phyloP scores from a whole-genome alignment of 2,888 invertebrate species.

The Orchestes rusci region DNA sequence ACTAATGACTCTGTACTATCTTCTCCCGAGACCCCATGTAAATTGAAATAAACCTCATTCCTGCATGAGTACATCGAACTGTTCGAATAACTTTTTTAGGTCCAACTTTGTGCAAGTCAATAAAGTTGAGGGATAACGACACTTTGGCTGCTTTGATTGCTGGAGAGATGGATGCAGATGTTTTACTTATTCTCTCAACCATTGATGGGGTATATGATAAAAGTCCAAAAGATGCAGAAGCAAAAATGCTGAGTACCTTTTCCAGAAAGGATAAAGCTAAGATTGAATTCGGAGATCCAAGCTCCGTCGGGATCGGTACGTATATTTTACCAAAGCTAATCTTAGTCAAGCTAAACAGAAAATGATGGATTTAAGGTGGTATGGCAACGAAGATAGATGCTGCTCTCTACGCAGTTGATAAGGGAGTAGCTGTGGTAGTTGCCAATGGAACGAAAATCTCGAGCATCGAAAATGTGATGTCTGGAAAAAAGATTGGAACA shows the following conservation, averaged over 20 bases:
- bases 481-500: conserved; percentile 18
- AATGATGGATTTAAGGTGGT: conserved; percentile 12
- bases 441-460: conserved; percentile 13
- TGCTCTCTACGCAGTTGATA: conserved; percentile 15
- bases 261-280: conserved; percentile 4
- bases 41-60: conserved; percentile 1
- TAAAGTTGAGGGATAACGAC: conserved; percentile 14
- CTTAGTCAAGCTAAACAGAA: background rate
- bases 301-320: conserved; percentile 11
- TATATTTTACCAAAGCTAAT: background rate
- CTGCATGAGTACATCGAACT: no score
- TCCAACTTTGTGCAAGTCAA: conserved; percentile 18
- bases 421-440: conserved; percentile 17
- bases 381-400: conserved; percentile 13
- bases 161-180: conserved; percentile 10
- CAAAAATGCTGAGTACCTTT: conserved; percentile 10
- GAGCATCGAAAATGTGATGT: conserved; percentile 7
- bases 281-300: conserved; percentile 11
- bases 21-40: conserved; percentile 14
- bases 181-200: conserved; percentile 10
- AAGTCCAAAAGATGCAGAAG: conserved; percentile 11
- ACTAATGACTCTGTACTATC: conserved; percentile 18
- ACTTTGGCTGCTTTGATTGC: conserved; percentile 15
- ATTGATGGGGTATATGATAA: conserved; percentile 16
- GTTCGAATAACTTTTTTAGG: conserved; percentile 6